Base-by-base conservation (phyloP, 2,113 vertebrate genomes). In the Cynopterus brachyotis region DNA sequence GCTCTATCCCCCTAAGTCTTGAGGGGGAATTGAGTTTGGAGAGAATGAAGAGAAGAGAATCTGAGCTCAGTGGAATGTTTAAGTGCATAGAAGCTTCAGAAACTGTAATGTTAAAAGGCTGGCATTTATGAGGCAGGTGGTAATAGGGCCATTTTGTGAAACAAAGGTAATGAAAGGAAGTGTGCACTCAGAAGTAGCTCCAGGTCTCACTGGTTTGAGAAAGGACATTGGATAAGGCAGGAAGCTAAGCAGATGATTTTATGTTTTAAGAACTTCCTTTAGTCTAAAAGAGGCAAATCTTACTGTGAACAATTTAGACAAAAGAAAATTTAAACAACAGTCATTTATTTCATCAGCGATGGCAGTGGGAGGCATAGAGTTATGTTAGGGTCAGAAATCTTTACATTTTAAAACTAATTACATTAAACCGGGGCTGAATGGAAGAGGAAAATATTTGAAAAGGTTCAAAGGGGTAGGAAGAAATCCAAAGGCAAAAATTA, bases 261-360 rank as follows among this genome's bases (percentile, higher is more conserved):
- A n/a, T 94, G 69, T 85, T 92, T 91, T 87, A 95, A 95, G 76
- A 90, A 64, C n/a, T 67, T 88, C 50, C 76, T 94, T 57, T 82
- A 13, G 64, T 82, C 60, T 78, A 24, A 90, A 97, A 91, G 64
- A 95, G 35, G n/a, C 66, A 69, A 57, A 30, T 87, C 81, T 84
- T 37, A 50, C 57, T 42, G 53, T 79, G 92, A 88, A 82, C 12
- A n/a, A 73, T 85, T 95, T 59, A 78, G 67, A 89, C 66, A 55
- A 86, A 79, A 80, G 35, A 16, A 94, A 81, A 15, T 97, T 95
- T 94, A 78, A 72, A 86, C 72, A 76, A 35, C 79, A 45, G 66
- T 42, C 57, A 50, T 83, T 94, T 75, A 59, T 89, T 66, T 93
- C 82, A 69, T 95, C 78, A 79, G 76, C 53, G 53, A 75, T 11